phyloP scores from a whole-genome alignment of 1,140 invertebrate species.

The Pachyrhynchus sulphureomaculatus region DNA sequence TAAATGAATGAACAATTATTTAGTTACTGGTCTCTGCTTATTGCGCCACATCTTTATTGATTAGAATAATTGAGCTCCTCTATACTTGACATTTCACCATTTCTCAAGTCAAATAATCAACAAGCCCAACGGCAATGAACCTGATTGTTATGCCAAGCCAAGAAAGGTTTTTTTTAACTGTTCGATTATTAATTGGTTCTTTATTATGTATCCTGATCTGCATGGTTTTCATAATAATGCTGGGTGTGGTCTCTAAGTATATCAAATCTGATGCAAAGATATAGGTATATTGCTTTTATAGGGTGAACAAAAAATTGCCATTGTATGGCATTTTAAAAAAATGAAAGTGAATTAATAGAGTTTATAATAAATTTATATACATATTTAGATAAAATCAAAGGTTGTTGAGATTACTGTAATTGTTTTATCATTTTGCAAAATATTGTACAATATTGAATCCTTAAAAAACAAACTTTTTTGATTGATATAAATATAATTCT shows the following conservation, averaged over 20 bases:
- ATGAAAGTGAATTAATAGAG: too few species aligned
- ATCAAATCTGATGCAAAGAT: conserved; percentile 22
- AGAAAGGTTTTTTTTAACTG: conserved; percentile 6
- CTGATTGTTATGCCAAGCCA: conserved; percentile 19
- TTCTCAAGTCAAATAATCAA: conserved; percentile 12
- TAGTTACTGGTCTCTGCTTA: too few species aligned
- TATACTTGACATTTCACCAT: conserved; percentile 21
- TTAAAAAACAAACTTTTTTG: too few species aligned
- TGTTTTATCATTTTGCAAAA: too few species aligned
- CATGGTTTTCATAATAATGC: conserved; percentile 21
- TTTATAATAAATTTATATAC: too few species aligned
- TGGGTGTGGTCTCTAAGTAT: conserved; percentile 15
- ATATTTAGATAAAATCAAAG: too few species aligned
- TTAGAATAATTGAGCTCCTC: background rate
- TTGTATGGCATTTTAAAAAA: too few species aligned
- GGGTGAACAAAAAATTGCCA: conserved; percentile 8
- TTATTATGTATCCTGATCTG: conserved; percentile 25
- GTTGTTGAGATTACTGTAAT: too few species aligned
- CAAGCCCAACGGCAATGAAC: conserved; percentile 25
- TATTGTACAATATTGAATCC: too few species aligned
- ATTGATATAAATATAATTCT: too few species aligned
- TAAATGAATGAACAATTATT: too few species aligned
- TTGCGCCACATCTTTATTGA: too few species aligned
- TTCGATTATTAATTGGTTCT: conserved; percentile 23
- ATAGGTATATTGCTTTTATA: conserved; percentile 1